A percentile compares a stretch with the other conserved stretches of the same genome.
Evolutionary conservation across 1,140 invertebrate species (phyloP).

Genomic region (Linepithema humile): DNA sequence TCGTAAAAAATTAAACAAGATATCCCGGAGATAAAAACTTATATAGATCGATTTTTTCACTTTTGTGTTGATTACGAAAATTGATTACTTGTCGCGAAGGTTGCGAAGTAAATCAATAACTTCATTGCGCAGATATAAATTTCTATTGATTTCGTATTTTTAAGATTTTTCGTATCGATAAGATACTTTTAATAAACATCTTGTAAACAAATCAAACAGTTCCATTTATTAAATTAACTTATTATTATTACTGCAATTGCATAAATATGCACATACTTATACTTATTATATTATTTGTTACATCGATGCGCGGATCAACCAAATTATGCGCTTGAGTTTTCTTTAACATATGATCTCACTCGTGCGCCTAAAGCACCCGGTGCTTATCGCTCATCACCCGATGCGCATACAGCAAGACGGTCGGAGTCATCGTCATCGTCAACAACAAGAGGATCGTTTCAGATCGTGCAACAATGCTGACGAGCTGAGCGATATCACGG

Average conservation of each 20-base stretch:
- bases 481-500: constrained; percentile 17
- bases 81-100: background rate
- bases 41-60: too few relatives aligned
- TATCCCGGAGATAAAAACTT: too few relatives aligned
- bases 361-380: too few relatives aligned
- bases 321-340: background rate
- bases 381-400: background rate
- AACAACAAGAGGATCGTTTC: constrained; percentile 12
- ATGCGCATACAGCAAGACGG: background rate
- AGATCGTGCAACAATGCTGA: constrained; percentile 22
- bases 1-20: too few relatives aligned
- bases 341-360: background rate
- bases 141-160: too few relatives aligned
- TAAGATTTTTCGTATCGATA: background rate
- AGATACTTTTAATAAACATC: background rate
- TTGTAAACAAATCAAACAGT: background rate
- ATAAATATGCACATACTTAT: background rate
- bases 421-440: background rate
- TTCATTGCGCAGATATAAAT: background rate
- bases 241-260: background rate
- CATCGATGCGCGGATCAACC: background rate
- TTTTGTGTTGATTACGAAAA: background rate
- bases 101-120: background rate
- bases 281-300: background rate
- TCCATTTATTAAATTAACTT: background rate